Percentiles rank a stretch among this genome's conserved stretches.
phyloP scores from a whole-genome alignment of 1,140 invertebrate species.

The Brachionus rotundiformis region DNA sequence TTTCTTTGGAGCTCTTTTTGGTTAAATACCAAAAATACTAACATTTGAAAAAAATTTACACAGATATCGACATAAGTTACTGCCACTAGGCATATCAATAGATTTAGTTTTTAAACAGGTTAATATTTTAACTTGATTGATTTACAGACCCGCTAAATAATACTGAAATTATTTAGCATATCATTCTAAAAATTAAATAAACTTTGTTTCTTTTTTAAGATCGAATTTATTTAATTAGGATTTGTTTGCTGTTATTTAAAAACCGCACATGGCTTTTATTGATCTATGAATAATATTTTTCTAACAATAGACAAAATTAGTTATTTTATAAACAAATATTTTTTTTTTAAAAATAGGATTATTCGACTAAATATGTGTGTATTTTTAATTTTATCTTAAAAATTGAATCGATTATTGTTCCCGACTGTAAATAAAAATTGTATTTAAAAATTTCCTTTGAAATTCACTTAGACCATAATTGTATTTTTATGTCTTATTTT shows the following conservation, averaged over 20 bases:
- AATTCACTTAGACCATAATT: too few relatives aligned
- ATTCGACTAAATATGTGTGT: too few relatives aligned
- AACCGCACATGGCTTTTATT: conserved; percentile 1
- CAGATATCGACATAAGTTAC: neutral
- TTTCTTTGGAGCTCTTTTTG: neutral
- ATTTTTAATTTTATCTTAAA: too few relatives aligned
- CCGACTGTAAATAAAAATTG: too few relatives aligned
- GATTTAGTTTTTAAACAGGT: neutral
- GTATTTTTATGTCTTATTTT: too few relatives aligned
- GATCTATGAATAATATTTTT: neutral
- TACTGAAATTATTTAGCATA: conserved; percentile 20
- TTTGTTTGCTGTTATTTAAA: conserved; percentile 36
- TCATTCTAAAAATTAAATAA: neutral
- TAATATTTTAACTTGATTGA: conserved; percentile 1
- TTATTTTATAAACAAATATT: neutral
- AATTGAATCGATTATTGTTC: too few relatives aligned
- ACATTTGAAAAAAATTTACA: neutral
- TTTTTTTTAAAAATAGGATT: neutral
- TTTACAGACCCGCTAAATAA: neutral
- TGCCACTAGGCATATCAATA: neutral
- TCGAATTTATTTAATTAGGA: conserved; percentile 17
- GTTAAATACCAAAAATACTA: neutral
- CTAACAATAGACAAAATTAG: neutral
- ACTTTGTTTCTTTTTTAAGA: neutral
- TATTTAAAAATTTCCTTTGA: too few relatives aligned